These are phyloP conservation scores for Pseudomyrmex sp. DNA, from an alignment of 1,140 invertebrate genomes.

Conservation along the genomic window DNA sequence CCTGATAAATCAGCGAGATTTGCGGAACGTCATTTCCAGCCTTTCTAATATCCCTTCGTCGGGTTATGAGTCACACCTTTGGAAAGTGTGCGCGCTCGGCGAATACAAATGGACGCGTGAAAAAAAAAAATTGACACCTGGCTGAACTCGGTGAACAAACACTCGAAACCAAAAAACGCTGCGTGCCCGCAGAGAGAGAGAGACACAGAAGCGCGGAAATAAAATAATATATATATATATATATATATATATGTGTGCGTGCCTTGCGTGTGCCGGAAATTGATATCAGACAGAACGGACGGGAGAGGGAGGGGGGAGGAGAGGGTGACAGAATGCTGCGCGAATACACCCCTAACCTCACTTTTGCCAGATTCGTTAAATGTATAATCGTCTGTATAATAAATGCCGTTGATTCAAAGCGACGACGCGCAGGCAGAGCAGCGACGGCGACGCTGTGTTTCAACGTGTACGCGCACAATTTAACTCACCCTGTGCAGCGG, in stretches of 20 bases:
- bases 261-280: too few species aligned
- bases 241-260: neutral
- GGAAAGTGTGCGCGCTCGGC: slow-evolving; percentile 34
- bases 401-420: too few species aligned
- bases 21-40: slow-evolving; percentile 26
- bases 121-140: neutral
- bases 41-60: neutral
- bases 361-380: too few species aligned
- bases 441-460: too few species aligned
- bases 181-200: neutral
- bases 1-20: slow-evolving; percentile 12
- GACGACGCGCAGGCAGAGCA: too few species aligned
- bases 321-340: too few species aligned
- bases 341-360: too few species aligned
- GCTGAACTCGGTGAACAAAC: neutral
- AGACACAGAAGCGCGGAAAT: neutral
- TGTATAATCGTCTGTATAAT: too few species aligned
- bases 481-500: too few species aligned
- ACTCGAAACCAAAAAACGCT: neutral
- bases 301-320: too few species aligned
- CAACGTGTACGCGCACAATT: too few species aligned
- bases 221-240: neutral
- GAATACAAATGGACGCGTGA: neutral
- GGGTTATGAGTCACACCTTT: slow-evolving; percentile 40
- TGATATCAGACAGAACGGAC: neutral